Percentiles rank a stretch among this genome's conserved stretches.
These are phyloP conservation scores for Encarsia formosa DNA, from an alignment of 2,888 invertebrate genomes.

Conservation along the genomic window DNA sequence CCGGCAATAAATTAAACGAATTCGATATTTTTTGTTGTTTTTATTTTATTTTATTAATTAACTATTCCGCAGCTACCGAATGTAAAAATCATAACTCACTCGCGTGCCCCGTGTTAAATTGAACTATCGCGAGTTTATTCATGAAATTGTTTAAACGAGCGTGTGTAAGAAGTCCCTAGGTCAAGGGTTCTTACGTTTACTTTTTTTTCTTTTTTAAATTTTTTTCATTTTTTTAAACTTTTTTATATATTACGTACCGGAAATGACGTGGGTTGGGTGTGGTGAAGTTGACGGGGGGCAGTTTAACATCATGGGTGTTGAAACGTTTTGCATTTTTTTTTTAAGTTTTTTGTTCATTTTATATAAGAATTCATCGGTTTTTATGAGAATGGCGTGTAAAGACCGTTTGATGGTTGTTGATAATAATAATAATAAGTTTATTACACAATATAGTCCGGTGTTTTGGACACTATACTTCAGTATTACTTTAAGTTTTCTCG, in stretches of 20 bases:
- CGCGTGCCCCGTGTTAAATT: conserved; percentile 11
- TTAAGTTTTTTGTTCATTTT: conserved; percentile 12
- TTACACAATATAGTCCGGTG: conserved; percentile 20
- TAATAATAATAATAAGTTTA: too few relatives aligned
- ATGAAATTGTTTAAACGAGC: conserved; percentile 26
- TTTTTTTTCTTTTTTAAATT: neutral
- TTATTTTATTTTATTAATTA: conserved; percentile 20
- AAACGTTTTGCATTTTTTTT: conserved; percentile 11
- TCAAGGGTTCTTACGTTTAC: neutral
- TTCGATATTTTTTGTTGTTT: conserved; percentile 30
- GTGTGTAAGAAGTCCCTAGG: conserved; percentile 6
- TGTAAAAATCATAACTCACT: conserved; percentile 27
- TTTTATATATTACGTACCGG: conserved; percentile 19
- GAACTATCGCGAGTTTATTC: conserved; percentile 18
- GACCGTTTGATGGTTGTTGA: conserved; percentile 21
- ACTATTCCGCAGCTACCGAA: conserved; percentile 39
- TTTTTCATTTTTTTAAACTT: conserved; percentile 9
- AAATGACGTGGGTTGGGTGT: conserved; percentile 5
- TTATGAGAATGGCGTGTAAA: conserved; percentile 25
- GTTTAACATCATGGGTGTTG: conserved; percentile 13
- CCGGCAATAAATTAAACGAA: conserved; percentile 49
- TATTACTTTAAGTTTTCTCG: conserved; percentile 23
- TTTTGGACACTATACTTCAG: conserved; percentile 28
- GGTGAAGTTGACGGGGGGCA: conserved; percentile 13
- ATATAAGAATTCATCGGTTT: conserved; percentile 11